A percentile compares a stretch with the other conserved stretches of the same genome.
Evolutionary conservation across 2,888 invertebrate species (phyloP).

Genomic region (Drosophila colorata): DNA sequence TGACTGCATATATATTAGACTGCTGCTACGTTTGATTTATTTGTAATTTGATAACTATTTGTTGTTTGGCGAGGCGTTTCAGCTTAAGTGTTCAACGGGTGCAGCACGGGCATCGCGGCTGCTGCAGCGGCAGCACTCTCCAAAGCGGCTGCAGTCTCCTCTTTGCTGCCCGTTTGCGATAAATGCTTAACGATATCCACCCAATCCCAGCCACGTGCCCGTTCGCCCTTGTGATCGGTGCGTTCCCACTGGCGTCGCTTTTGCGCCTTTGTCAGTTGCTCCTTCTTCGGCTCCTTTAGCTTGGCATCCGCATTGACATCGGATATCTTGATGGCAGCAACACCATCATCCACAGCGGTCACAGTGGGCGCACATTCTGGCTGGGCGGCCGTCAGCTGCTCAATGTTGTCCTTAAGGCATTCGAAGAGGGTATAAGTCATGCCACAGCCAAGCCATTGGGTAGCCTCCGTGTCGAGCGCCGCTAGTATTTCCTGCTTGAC

Average conservation of each 20-base stretch:
- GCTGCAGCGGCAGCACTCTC: slow-evolving; percentile 47
- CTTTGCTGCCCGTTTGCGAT: slow-evolving; percentile 89
- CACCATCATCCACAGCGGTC: slow-evolving; percentile 72
- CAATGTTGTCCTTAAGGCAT: slow-evolving; percentile 93
- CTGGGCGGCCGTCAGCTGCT: slow-evolving; percentile 90
- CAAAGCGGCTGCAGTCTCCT: slow-evolving; percentile 57
- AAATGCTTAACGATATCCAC: slow-evolving; percentile 98
- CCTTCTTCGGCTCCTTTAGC: slow-evolving; percentile 90
- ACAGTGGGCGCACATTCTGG: slow-evolving; percentile 86
- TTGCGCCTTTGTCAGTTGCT: slow-evolving; percentile 95
- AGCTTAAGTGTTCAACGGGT: slow-evolving; percentile 41
- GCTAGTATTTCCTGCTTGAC: slow-evolving; percentile 90
- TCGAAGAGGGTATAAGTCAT: slow-evolving; percentile 98
- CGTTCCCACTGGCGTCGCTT: slow-evolving; percentile 95
- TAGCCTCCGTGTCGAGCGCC: slow-evolving; percentile 89
- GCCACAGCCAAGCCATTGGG: slow-evolving; percentile 94
- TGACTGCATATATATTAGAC: slow-evolving; percentile 37
- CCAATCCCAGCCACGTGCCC: slow-evolving; percentile 97
- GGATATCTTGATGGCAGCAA: slow-evolving; percentile 82
- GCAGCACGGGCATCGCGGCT: slow-evolving; percentile 30
- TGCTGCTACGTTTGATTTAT: slow-evolving; percentile 14
- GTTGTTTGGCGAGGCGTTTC: slow-evolving; percentile 11
- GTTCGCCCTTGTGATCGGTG: slow-evolving; percentile 93
- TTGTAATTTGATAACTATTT: slow-evolving; percentile 29
- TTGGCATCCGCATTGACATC: slow-evolving; percentile 81